Percentiles rank a stretch among this genome's conserved stretches.
These are phyloP conservation scores for Callimico goeldii DNA, from an alignment of 2,797 vertebrate genomes.

Conservation along the genomic window DNA sequence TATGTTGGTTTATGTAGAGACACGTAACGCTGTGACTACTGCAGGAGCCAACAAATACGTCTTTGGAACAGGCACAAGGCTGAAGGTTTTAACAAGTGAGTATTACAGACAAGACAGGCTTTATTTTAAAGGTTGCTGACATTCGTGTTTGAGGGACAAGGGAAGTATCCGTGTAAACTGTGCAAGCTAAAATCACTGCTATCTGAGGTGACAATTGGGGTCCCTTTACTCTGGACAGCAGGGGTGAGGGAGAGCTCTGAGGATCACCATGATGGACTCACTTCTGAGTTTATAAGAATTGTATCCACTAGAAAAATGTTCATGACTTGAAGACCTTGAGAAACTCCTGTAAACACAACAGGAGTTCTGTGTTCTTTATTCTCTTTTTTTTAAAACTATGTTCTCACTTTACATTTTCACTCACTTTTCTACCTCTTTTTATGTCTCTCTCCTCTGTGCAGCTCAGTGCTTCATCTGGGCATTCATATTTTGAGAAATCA, in stretches of 20 bases:
- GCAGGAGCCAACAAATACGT: neutral
- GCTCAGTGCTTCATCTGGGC: neutral
- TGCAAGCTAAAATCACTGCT: neutral
- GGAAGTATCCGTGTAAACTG: neutral
- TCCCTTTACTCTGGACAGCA: neutral
- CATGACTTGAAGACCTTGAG: neutral
- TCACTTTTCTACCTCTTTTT: neutral
- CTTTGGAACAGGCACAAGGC: slow-evolving; percentile 61
- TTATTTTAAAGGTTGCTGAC: slow-evolving; percentile 12
- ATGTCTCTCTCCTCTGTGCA: neutral
- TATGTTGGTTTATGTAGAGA: slow-evolving; percentile 61
- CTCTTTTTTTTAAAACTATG: neutral
- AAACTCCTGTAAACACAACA: neutral
- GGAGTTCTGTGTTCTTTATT: neutral
- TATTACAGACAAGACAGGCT: neutral
- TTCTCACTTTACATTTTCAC: neutral
- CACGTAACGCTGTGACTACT: slow-evolving; percentile 41
- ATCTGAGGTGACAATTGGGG: neutral
- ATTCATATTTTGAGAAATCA: slow-evolving; percentile 15
- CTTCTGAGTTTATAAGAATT: neutral
- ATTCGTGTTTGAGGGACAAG: neutral
- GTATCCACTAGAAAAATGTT: neutral
- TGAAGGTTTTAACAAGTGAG: slow-evolving; percentile 68
- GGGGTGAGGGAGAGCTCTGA: neutral
- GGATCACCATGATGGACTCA: neutral